Evolutionary conservation across 2,888 invertebrate species (phyloP), one percentile per base, ranked within the genome.

Genomic region (Spilarctia lutea): DNA sequence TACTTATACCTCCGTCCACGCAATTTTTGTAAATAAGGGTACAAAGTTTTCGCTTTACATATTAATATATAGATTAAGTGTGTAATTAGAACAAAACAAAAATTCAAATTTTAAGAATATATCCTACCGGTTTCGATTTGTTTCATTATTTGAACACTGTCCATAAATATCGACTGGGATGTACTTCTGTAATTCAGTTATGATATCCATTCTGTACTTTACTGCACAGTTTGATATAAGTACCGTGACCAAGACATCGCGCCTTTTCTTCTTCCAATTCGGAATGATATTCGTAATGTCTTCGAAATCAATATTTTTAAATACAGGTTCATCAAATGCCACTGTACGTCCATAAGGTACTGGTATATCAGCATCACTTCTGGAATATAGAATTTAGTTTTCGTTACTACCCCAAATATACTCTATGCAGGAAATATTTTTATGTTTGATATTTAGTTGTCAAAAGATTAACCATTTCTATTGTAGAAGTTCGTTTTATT

Each of bases 261-360:
- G 86, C 60, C 90, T 87, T 88, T 96, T 96, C 68, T 90, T 78
- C n/a, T 90, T 79, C 96, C 96, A 91, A 80, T 90, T 81, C 8
- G 94, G 94, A 56, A 94, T 86, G n/a, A 91, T 71, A 66, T 84
- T 71, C 11, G 81, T 70, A 82, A 91, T 74, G 24, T 86, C 56
- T 2, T 0, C 66, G 27, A 77, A 73, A 24, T 73, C 8, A 11
- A 82, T 65, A 35, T 77, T 72, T 18, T 60, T 4, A 24, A 81
- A 71, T 45, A 85, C 18, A 11, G 89, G 86, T 35, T 78, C 71
- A 11, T 75, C 75, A 16, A 92, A 77, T 6, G 92, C 82, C 3
- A 97, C 75, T 3, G 96, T 96, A 68, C 97, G 94, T 0, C 97
- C 97, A 75, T 97, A 97, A 0, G 97, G 97, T 7, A 97, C 97